phyloP scores from a whole-genome alignment of 2,888 invertebrate genomes.

The Polyploca ridens region DNA sequence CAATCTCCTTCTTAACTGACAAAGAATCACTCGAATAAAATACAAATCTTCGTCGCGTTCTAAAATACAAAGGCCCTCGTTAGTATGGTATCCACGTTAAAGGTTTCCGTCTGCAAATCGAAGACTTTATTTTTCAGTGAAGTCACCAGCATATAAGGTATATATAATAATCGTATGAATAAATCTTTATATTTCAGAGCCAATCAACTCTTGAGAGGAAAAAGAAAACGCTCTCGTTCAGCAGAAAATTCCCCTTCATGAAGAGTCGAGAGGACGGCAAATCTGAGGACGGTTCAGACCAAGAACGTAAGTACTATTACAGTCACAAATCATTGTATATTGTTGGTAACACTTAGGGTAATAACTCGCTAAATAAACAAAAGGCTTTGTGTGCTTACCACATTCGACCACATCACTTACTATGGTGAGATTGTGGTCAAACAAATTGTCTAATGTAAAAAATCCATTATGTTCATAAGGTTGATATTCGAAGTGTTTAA shows the following conservation, averaged over 20 bases:
- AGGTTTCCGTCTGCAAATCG: no score
- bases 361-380: no score
- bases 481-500: slow-evolving; percentile 18
- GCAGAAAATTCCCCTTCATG: slow-evolving; percentile 99
- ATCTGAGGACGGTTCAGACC: slow-evolving; percentile 98
- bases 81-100: no score
- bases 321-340: slow-evolving; percentile 14
- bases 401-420: no score
- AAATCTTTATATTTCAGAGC: slow-evolving; percentile 75
- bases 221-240: slow-evolving; percentile 99
- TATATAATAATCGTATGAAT: not conserved
- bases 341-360: no score
- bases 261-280: slow-evolving; percentile 99
- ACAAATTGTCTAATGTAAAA: no score
- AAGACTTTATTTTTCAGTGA: not conserved
- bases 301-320: slow-evolving; percentile 94
- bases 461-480: not conserved
- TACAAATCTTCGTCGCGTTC: no score
- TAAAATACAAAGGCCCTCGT: no score
- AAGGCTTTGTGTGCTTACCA: no score
- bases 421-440: no score
- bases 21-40: no score
- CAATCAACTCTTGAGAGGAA: slow-evolving; percentile 97
- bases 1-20: no score
- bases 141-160: not conserved